phyloP scores from a whole-genome alignment of 2,888 invertebrate genomes.

The Lasiommata megera region DNA sequence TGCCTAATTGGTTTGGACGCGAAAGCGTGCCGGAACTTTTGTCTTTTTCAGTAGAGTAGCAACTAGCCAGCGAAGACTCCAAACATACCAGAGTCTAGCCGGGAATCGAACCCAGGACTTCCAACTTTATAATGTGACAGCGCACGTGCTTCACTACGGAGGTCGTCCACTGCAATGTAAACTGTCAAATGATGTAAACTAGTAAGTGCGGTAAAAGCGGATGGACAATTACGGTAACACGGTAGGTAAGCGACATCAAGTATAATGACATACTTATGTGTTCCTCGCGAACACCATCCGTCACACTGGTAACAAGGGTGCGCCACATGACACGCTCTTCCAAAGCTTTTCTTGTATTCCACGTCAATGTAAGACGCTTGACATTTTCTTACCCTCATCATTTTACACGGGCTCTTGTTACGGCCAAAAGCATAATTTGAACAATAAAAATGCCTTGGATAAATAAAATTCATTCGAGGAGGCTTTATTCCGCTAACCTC shows the following conservation, averaged over 20 bases:
- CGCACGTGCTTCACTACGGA: too few relatives aligned
- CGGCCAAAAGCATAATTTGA: conserved; percentile 10
- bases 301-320: conserved; percentile 58
- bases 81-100: too few relatives aligned
- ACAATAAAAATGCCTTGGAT: conserved; percentile 16
- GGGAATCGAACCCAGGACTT: too few relatives aligned
- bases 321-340: conserved; percentile 49
- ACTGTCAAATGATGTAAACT: too few relatives aligned
- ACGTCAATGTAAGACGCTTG: conserved; percentile 43
- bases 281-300: conserved; percentile 41
- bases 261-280: neutral
- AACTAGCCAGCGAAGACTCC: too few relatives aligned
- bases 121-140: too few relatives aligned
- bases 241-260: neutral
- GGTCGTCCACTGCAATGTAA: too few relatives aligned
- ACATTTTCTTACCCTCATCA: conserved; percentile 41
- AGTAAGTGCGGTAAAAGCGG: neutral
- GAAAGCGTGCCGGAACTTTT: too few relatives aligned
- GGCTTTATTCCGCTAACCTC: neutral
- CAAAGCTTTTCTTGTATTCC: conserved; percentile 48
- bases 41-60: too few relatives aligned
- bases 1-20: too few relatives aligned
- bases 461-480: neutral
- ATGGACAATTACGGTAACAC: neutral
- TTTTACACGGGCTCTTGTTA: conserved; percentile 25